Evolutionary conservation across 2,888 invertebrate species (phyloP).

Genomic region (Pammene fasciana): DNA sequence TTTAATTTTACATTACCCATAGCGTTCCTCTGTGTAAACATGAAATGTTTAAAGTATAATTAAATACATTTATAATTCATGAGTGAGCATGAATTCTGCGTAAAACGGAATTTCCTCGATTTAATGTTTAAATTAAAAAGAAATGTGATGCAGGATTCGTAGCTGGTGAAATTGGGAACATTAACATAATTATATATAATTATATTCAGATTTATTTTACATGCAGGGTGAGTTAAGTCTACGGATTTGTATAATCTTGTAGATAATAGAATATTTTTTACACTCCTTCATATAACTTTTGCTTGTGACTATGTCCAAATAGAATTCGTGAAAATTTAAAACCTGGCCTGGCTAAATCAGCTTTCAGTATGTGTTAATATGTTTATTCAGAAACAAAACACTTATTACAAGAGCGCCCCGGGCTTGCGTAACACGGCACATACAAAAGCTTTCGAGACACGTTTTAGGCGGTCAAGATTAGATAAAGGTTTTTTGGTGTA

Average conservation of each 20-base stretch:
- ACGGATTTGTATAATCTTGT: background rate
- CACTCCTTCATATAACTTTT: too few relatives aligned
- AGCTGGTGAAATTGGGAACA: slow-evolving; percentile 2
- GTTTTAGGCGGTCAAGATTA: background rate
- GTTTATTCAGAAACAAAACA: too few relatives aligned
- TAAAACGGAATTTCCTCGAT: slow-evolving; percentile 26
- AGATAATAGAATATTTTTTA: background rate
- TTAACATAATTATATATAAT: slow-evolving; percentile 8
- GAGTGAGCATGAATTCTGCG: slow-evolving; percentile 23
- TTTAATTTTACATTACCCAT: slow-evolving; percentile 20
- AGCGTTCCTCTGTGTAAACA: slow-evolving; percentile 20
- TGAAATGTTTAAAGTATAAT: slow-evolving; percentile 36
- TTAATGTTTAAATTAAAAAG: slow-evolving; percentile 33
- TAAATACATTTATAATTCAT: slow-evolving; percentile 32
- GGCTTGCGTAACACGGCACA: background rate
- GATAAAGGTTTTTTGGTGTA: background rate
- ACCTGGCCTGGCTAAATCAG: too few relatives aligned
- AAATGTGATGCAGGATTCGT: slow-evolving; percentile 17
- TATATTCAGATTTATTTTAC: slow-evolving; percentile 1
- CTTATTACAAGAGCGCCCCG: background rate
- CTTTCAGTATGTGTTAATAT: too few relatives aligned
- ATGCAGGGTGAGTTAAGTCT: background rate
- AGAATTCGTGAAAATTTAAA: too few relatives aligned
- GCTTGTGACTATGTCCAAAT: too few relatives aligned
- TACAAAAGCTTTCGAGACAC: slow-evolving; percentile 18